Base-by-base conservation (phyloP, 2,888 invertebrate genomes). In the Platerodrilus igneus region DNA sequence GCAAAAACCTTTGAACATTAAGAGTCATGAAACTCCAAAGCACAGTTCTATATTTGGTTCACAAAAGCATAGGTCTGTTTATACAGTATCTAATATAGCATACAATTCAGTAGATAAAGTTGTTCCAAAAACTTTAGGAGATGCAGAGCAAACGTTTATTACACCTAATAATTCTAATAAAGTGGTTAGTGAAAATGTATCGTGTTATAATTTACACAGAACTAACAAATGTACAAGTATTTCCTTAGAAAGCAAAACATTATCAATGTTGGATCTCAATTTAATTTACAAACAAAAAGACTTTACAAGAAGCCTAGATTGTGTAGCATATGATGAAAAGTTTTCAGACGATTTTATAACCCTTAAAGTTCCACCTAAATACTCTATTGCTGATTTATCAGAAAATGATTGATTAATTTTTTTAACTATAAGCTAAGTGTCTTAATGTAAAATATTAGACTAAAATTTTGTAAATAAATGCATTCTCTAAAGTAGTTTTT, bases 341-440 rank as follows among this genome's bases (percentile, higher is more conserved):
- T 41, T 17, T 31, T 20, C 34, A 20, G 48, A 48, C 28, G 48
- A 29, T n/a, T 37, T 48, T 37, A 29, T 38, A 1, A 41, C 45
- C 14, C 28, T 37, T 21, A 45, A 45, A 37, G 22, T 42, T 20
- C 41, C 44, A 2, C 31, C 20, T n/a, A n/a, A n/a, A n/a, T n/a
- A n/a, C n/a, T n/a, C n/a, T n/a, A n/a, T n/a, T n/a, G n/a, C n/a
- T n/a, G n/a, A n/a, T n/a, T n/a, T n/a, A n/a, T n/a, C n/a, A n/a
- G n/a, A n/a, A n/a, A n/a, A n/a, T n/a, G n/a, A n/a, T n/a, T n/a
- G n/a, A n/a, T n/a, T n/a, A n/a, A n/a, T n/a, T n/a, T n/a, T n/a
- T n/a, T n/a, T n/a, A n/a, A n/a, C n/a, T n/a, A n/a, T n/a, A n/a
- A n/a, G n/a, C n/a, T n/a, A n/a, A n/a, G n/a, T n/a, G n/a, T n/a